Base-by-base conservation (phyloP, 2,113 vertebrate species). In the Ochotona curzoniae region DNA sequence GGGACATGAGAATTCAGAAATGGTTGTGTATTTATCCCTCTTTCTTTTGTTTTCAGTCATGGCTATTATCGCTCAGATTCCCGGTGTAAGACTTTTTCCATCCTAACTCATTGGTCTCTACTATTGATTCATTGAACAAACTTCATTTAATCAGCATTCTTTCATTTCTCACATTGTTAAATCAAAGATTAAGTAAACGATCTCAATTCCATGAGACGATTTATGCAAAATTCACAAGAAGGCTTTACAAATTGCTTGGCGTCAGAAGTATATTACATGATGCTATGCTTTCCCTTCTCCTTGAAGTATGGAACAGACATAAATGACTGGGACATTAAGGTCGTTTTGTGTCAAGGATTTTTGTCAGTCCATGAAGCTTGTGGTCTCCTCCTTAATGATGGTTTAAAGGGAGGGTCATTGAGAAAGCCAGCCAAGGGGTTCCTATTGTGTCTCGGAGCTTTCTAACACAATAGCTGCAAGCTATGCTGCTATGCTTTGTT, bases 381-480 rank as follows among this genome's bases (percentile, higher is more conserved):
- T 6, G 2, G 91, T 87, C 30, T 47, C 21, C 44, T 81, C 89
- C 44, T 93, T 93, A 84, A 82, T 86, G 74, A 30, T 86, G 69
- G 91, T 83, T 84, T 82, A 71, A 87, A 51, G 67, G 32, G 61
- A 83, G 15, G 63, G 71, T 64, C 87, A 81, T 91, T 94, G 86
- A 96, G 57, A 74, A 92, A 84, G 63, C 28, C 76, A 87, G 38
- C 47, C 71, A 60, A 82, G 74, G 61, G 23, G 20, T 95, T 95
- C 93, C 87, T 26, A 0, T 91, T 82, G 25, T 23, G 89, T 14
- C 6, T 91, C 8, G 1, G 47, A 8, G 0, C 86, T 66, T 89
- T 93, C 75, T 49, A 83, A 32, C 6, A 12, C 0, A 6, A 63
- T 4, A 1, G 35, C 82, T 81, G 12, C 80, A 92, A 92, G 26